Conservation (phyloP, 2,888 invertebrate species). For the Exocentrus adspersus region DNA sequence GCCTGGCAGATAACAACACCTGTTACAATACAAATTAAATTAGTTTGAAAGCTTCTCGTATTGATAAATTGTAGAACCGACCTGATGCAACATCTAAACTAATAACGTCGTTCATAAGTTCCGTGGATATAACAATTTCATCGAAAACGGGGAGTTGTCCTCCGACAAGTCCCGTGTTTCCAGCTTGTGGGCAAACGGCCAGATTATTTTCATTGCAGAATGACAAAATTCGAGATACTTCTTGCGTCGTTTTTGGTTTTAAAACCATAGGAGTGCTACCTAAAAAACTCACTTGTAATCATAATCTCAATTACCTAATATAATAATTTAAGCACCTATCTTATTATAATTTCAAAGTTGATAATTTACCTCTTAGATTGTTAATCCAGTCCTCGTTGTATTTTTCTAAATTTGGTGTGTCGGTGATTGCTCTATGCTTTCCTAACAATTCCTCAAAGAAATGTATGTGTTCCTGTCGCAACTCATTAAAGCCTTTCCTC, state of each 20-base stretch:
- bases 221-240: conserved; percentile 85
- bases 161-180: conserved; percentile 95
- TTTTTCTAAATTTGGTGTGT: conserved; percentile 76
- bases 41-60: no score
- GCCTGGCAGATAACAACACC: conserved; percentile 85
- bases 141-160: conserved; percentile 98
- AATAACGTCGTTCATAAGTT: conserved; percentile 86
- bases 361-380: conserved; percentile 83
- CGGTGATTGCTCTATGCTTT: conserved; percentile 74
- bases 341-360: no score
- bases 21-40: no score
- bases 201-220: conserved; percentile 85
- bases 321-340: no score
- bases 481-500: conserved; percentile 69
- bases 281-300: conserved; percentile 61
- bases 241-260: conserved; percentile 85
- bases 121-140: conserved; percentile 89
- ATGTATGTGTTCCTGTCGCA: conserved; percentile 69
- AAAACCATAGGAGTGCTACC: conserved; percentile 86
- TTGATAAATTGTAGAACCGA: conserved; percentile 55
- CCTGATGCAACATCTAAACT: conserved; percentile 86
- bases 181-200: conserved; percentile 95
- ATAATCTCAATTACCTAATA: no score
- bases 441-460: conserved; percentile 75
- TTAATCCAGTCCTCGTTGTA: conserved; percentile 91